Evolutionary conservation across 1,140 invertebrate genomes (phyloP).

Genomic region (Chrysomallon squamiferum): DNA sequence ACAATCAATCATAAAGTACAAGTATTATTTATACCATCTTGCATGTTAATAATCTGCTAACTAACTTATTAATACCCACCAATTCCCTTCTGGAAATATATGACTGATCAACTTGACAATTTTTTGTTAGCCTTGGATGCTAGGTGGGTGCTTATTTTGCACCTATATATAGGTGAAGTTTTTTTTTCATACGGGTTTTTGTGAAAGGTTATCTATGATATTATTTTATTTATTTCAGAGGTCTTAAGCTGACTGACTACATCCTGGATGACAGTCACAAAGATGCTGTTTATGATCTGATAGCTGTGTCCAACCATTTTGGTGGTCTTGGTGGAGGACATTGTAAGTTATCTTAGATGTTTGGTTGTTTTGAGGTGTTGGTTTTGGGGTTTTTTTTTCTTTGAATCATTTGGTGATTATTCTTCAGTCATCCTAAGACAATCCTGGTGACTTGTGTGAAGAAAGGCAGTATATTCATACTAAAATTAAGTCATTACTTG

Average conservation of each 20-base stretch:
- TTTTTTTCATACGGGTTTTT: too few relatives aligned
- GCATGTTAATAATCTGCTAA: too few relatives aligned
- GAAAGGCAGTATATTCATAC: background rate
- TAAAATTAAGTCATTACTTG: background rate
- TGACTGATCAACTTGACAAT: too few relatives aligned
- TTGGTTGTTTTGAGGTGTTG: background rate
- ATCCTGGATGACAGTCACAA: slow-evolving; percentile 60
- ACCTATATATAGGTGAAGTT: too few relatives aligned
- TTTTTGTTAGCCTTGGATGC: too few relatives aligned
- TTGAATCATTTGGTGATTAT: background rate
- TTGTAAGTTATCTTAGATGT: slow-evolving; percentile 68
- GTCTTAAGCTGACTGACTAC: slow-evolving; percentile 65
- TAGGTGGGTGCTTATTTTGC: too few relatives aligned
- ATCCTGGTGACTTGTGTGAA: background rate
- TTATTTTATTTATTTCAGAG: slow-evolving; percentile 44
- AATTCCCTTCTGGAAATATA: too few relatives aligned
- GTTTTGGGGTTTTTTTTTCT: too few relatives aligned
- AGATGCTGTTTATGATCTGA: slow-evolving; percentile 66
- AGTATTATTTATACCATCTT: too few relatives aligned
- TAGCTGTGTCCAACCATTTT: slow-evolving; percentile 69
- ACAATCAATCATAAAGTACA: too few relatives aligned
- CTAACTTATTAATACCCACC: too few relatives aligned
- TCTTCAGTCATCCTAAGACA: background rate
- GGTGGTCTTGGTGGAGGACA: slow-evolving; percentile 70
- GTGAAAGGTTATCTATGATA: too few relatives aligned